Conservation (phyloP, 2,888 invertebrate species). For the Tribolium freemani region DNA sequence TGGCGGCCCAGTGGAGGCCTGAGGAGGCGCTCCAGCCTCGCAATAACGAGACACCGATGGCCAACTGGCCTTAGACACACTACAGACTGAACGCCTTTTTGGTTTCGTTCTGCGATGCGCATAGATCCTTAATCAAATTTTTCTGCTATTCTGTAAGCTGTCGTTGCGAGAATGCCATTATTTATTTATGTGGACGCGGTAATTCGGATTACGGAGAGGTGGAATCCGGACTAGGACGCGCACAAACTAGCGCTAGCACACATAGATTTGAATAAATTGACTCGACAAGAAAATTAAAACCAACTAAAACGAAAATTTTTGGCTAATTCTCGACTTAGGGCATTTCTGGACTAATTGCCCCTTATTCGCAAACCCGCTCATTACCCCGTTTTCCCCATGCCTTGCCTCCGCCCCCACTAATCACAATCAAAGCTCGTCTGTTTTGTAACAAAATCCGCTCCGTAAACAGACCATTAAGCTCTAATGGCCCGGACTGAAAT, state of each 20-base stretch:
- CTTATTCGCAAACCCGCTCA: no score
- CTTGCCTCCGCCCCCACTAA: slow-evolving; percentile 28
- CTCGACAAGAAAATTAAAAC: no score
- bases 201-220: slow-evolving; percentile 56
- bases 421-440: slow-evolving; percentile 39
- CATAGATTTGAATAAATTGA: neutral
- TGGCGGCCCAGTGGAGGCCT: slow-evolving; percentile 56
- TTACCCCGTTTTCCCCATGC: neutral
- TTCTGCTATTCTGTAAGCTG: slow-evolving; percentile 67
- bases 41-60: slow-evolving; percentile 49
- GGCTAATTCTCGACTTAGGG: no score
- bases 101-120: slow-evolving; percentile 63
- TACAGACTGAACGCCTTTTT: slow-evolving; percentile 67
- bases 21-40: slow-evolving; percentile 6
- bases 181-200: slow-evolving; percentile 61
- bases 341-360: no score
- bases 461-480: slow-evolving; percentile 56
- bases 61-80: slow-evolving; percentile 66
- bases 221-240: neutral
- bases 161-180: slow-evolving; percentile 64
- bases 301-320: no score
- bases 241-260: neutral
- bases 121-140: slow-evolving; percentile 69
- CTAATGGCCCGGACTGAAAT: slow-evolving; percentile 52
- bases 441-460: slow-evolving; percentile 54